Percentiles rank a stretch among this genome's conserved stretches.
phyloP scores from a whole-genome alignment of 2,888 invertebrate species.

The Callinectes sapidus region DNA sequence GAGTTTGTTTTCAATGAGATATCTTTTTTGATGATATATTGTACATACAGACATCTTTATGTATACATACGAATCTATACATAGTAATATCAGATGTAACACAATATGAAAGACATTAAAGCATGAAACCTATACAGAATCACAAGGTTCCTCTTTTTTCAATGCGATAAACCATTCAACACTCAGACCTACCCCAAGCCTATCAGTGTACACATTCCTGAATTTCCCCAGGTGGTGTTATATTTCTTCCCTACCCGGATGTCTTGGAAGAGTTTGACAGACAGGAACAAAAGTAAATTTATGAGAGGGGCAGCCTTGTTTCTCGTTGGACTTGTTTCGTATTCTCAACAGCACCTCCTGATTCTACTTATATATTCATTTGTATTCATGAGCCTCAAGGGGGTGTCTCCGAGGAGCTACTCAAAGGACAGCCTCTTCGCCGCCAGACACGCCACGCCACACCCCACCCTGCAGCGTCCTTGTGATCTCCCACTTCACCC shows the following conservation, averaged over 20 bases:
- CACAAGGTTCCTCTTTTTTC: too few relatives aligned
- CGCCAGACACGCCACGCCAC: neutral
- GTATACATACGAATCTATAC: too few relatives aligned
- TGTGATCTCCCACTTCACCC: neutral
- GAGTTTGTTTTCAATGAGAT: too few relatives aligned
- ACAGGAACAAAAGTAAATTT: neutral
- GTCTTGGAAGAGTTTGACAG: neutral
- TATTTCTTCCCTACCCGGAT: neutral
- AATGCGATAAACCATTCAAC: too few relatives aligned
- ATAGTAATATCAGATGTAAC: too few relatives aligned
- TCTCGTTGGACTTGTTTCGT: neutral
- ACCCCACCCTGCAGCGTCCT: neutral
- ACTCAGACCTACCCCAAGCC: neutral
- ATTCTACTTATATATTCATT: conserved; percentile 2
- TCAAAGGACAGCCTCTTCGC: neutral
- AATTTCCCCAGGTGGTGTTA: neutral
- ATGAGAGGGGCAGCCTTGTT: neutral
- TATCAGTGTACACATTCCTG: neutral
- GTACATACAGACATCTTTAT: too few relatives aligned
- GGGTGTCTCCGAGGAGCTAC: neutral
- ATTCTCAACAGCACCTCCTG: neutral
- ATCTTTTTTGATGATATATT: too few relatives aligned
- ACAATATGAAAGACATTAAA: too few relatives aligned
- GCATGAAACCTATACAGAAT: too few relatives aligned
- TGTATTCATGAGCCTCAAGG: neutral